Evolutionary conservation across 2,888 invertebrate species (phyloP).

Genomic region (Oscheius onirici): DNA sequence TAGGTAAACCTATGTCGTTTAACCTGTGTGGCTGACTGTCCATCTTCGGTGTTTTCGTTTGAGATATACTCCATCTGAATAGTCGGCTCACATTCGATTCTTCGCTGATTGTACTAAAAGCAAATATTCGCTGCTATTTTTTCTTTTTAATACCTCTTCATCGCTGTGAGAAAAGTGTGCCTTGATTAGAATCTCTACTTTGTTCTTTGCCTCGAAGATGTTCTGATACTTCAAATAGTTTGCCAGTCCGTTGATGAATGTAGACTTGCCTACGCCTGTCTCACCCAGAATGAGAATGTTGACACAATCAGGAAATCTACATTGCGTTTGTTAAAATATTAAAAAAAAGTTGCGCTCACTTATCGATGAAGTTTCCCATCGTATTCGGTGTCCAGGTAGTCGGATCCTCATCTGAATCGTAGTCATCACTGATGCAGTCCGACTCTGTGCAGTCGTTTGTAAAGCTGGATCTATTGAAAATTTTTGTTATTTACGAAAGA

Average conservation of each 20-base stretch:
- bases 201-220: conserved; percentile 2
- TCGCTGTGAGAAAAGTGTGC: conserved; percentile 16
- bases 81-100: conserved; percentile 26
- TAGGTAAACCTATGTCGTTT: background rate
- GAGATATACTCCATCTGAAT: background rate
- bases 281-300: conserved; percentile 30
- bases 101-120: conserved; percentile 1
- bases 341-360: background rate
- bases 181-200: conserved; percentile 23
- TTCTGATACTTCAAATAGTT: conserved; percentile 18
- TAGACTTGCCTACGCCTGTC: conserved; percentile 30
- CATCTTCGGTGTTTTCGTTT: conserved; percentile 3
- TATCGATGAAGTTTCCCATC: background rate
- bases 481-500: too few species aligned
- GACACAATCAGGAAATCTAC: conserved; percentile 9
- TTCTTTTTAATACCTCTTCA: background rate
- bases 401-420: background rate
- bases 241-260: conserved; percentile 26
- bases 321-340: background rate
- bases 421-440: background rate
- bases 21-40: conserved; percentile 18
- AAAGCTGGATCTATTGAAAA: too few species aligned
- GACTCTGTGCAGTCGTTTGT: background rate
- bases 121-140: background rate
- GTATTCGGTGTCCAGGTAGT: background rate